Base-by-base conservation (phyloP, 1,140 invertebrate genomes). In the Onthophagus taurus region DNA sequence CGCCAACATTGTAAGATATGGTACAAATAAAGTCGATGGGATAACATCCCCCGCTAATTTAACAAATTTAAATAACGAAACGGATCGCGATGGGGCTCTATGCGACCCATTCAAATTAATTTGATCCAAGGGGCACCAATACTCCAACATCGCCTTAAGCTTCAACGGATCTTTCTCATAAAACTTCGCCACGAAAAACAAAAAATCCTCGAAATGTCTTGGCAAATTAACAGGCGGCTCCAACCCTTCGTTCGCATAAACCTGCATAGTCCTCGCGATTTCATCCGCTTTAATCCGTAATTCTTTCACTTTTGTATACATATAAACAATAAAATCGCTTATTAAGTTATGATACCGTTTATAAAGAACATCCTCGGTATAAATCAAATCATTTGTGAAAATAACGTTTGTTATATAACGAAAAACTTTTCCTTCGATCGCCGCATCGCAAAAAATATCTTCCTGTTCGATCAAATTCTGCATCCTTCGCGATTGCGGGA, bases 261-360 rank as follows among this genome's bases (percentile, higher is more conserved):
- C 80, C 47, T 85, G 75, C 30, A 85, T 78, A 13, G 89, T 83
- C 47, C 88, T 74, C 13, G 89, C 86, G 1, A 83, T 80, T 66
- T 97, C 92, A 63, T 96, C 91, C 0, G 89, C 90, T 51, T 84
- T 74, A 52, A 81, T 83, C 31, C 84, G 67, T 31, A 92, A 64
- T 59, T 89, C 87, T 62, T 86, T 87, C 0, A 85, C 78, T 68
- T 95, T 95, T 21, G 90, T 70, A 23, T 93, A 91, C 88, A 96
- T 90, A 23, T 87, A 71, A 34, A 89, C 78, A 41, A 97, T 91
- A 52, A 97, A 95, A 63, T 97, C 92, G 1, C 88, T 90, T 31
- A 97, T 74, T 1, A 97, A 61, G 8, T 76, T 74, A 62, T 97
- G 93, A 23, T 96, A 71, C 37, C 87, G 75, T 30, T 83, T 76